Percentiles rank a stretch among this genome's conserved stretches.
Conservation (phyloP, 2,888 invertebrate genomes). For the Trachelus troglodyta region DNA sequence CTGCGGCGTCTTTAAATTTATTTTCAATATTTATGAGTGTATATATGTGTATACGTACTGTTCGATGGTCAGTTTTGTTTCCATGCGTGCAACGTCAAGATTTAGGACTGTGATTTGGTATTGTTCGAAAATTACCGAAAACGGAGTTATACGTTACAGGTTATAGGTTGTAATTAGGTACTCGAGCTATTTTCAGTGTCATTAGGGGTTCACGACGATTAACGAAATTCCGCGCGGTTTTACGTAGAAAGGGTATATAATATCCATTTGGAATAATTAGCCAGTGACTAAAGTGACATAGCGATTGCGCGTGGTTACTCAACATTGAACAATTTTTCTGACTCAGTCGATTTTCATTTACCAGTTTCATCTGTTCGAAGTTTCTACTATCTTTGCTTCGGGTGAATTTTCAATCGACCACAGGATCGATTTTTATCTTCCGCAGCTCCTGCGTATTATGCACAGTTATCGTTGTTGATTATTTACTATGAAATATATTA, state of each 20-base stretch:
- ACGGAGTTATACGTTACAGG: conserved; percentile 12
- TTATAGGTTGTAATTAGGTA: background rate
- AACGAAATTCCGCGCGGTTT: conserved; percentile 3
- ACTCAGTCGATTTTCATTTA: background rate
- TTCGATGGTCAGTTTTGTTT: background rate
- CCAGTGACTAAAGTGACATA: background rate
- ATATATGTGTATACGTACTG: background rate
- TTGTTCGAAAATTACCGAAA: conserved; percentile 15
- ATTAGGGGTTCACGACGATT: background rate
- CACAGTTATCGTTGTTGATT: background rate
- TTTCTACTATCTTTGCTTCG: background rate
- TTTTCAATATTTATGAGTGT: conserved; percentile 12
- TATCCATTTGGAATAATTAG: background rate
- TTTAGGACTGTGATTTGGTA: background rate
- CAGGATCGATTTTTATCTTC: background rate
- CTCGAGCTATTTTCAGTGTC: background rate
- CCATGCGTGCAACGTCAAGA: background rate
- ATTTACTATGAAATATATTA: conserved; percentile 3
- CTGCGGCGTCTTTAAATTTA: background rate
- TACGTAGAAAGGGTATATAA: background rate
- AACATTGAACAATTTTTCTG: conserved; percentile 1
- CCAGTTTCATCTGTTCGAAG: background rate
- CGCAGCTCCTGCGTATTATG: background rate
- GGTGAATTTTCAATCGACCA: background rate
- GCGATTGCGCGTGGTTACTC: background rate